Base-by-base conservation (phyloP, 2,797 vertebrate genomes). In the Phylloscopus collybita region DNA sequence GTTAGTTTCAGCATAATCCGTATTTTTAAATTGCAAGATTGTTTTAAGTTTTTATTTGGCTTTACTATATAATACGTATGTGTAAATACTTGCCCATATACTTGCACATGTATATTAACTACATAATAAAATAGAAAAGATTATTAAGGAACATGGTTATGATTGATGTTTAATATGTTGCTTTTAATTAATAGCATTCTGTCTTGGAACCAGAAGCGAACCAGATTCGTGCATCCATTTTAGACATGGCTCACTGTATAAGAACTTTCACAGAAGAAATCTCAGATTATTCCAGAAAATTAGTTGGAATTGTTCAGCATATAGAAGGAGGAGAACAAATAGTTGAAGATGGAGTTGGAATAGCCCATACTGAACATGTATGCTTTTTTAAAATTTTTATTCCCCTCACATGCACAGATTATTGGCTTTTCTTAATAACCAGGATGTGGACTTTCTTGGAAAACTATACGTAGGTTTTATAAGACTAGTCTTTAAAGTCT, bases 201-300 rank as follows among this genome's bases (percentile, higher is more conserved):
- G 98, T 99, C 79, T 97, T 99, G 78, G 99, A 99, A 97, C 98
- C 98, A 17, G 99, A 99, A 98, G 99, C 99, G 7, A 99, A 99
- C 93, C 99, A 99, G 98, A 99, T 99, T 95, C 99, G 99, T 64
- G 99, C 99, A 13, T 99, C 99, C 78, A 99, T 99, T 97, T 97
- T 99, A 98, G 99, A 99, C 97, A 99, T 99, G 99, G 99, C 99
- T 56, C 99, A 99, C 96, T 99, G 99, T 95, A 99, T 99, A 98
- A 98, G 99, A 92, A 99, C 98, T 67, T 99, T 99, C 97, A 99
- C 99, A 7, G 99, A 99, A 76, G 99, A 99, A 97, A 99, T 99
- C 71, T 99, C 99, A 2, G 99, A 99, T 96, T 99, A 99, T 97
- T 99, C 99, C 54, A 98, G 99, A 97, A 99, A 99, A 98, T 98